Evolutionary conservation across 2,888 invertebrate species (phyloP).

Genomic region (Nemotelus pantherinus): DNA sequence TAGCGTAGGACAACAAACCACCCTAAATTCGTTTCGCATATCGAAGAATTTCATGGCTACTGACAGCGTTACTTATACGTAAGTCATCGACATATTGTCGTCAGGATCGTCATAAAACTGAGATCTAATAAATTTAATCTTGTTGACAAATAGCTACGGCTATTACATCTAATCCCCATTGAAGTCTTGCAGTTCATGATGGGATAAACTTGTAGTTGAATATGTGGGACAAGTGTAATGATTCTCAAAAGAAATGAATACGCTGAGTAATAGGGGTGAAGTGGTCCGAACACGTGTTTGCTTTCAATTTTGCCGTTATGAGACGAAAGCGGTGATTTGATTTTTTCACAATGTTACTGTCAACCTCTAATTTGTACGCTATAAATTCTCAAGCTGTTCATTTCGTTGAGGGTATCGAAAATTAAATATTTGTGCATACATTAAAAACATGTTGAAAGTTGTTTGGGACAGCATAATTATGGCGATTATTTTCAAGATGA

Average conservation of each 20-base stretch:
- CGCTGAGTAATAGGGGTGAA: slow-evolving; percentile 11
- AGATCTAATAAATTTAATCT: slow-evolving; percentile 33
- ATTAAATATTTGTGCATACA: not conserved
- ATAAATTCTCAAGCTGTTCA: slow-evolving; percentile 25
- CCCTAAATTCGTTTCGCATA: slow-evolving; percentile 43
- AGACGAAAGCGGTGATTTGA: not conserved
- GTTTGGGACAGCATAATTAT: too few species aligned
- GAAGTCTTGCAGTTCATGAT: not conserved
- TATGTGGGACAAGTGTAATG: slow-evolving; percentile 20
- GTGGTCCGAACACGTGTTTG: slow-evolving; percentile 29
- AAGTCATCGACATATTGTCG: slow-evolving; percentile 33
- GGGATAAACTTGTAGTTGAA: not conserved
- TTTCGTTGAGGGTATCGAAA: not conserved
- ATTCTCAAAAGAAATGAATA: not conserved
- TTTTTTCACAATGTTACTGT: not conserved
- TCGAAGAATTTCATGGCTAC: slow-evolving; percentile 35
- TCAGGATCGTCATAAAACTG: slow-evolving; percentile 18
- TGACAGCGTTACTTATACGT: slow-evolving; percentile 11
- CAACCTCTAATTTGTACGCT: not conserved
- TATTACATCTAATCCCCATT: slow-evolving; percentile 21
- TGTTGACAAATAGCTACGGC: slow-evolving; percentile 41
- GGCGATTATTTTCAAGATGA: too few species aligned
- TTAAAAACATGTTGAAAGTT: too few species aligned
- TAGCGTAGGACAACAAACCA: slow-evolving; percentile 35
- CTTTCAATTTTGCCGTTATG: slow-evolving; percentile 26